Base-by-base conservation (phyloP, 2,113 vertebrate species). In the Urocolius indicus region DNA sequence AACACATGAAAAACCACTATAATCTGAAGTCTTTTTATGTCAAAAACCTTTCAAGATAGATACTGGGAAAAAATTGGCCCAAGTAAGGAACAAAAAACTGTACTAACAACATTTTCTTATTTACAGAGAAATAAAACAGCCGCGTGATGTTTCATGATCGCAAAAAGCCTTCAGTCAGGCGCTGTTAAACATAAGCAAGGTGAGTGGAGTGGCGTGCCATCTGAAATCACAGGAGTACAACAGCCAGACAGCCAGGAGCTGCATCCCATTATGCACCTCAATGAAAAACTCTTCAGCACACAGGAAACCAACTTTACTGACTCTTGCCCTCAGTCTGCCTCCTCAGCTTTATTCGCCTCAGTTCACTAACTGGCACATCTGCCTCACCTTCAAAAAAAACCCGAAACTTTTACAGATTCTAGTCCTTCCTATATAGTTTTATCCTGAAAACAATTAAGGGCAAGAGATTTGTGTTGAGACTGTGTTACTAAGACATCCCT, bases 71-170 rank as follows among this genome's bases (percentile, higher is more conserved):
- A 94, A 75, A 6, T n/a, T 18, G 93, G 51, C 29, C 36, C 13
- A 83, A 54, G 52, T 9, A 26, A 30, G 34, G 26, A 34, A 76
- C 52, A 71, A 24, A 75, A 7, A 71, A 34, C 43, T n/a, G 6
- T 51, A 62, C 74, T 79, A 69, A 91, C 77, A 83, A 63, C 61
- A 66, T 26, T 91, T 87, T 76, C 51, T 59, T 46, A 30, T 79
- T 72, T 80, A 71, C 58, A 89, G 69, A 71, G 32, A 77, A 61
- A 78, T 45, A 80, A 78, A 76, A 51, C 34, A 82, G 49, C 49
- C 78, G 67, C 0, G 0, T 65, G 75, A 38, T 23, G 23, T 82
- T 80, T 73, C 63, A 84, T 57, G 85, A 81, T 46, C 90, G 55
- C 21, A 68, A 57, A 16, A 58, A 79, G 51, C 29, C 67, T 93